phyloP scores from a whole-genome alignment of 2,113 vertebrate genomes.

The Rhea pennata region DNA sequence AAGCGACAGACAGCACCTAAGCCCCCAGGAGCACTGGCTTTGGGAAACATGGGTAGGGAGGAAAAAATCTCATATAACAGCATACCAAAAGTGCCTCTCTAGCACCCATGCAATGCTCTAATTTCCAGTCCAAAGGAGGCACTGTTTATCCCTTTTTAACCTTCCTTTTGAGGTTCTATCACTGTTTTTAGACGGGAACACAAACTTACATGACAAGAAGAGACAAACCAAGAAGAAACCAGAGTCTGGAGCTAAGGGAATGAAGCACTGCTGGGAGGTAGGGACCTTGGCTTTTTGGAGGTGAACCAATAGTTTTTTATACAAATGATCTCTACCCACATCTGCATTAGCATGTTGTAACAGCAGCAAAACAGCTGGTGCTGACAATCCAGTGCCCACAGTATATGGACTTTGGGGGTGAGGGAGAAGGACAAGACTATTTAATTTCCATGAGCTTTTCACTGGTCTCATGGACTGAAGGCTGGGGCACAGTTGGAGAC shows the following conservation, averaged over 20 bases:
- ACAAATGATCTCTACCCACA: not conserved
- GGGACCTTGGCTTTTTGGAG: not conserved
- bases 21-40: not conserved
- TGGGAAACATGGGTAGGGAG: not conserved
- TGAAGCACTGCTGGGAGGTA: not conserved
- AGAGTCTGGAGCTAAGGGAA: not conserved
- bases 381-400: not conserved
- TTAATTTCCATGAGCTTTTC: not conserved
- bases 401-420: not conserved
- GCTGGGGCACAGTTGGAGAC: not conserved
- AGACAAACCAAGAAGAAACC: not conserved
- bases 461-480: not conserved
- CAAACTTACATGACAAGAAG: not conserved
- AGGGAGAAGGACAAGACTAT: not conserved
- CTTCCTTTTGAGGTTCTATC: not conserved
- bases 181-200: not conserved
- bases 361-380: not conserved
- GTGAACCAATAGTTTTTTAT: not conserved
- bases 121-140: not conserved
- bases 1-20: not conserved
- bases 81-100: not conserved
- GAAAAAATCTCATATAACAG: not conserved
- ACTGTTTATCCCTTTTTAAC: not conserved
- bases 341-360: not conserved
- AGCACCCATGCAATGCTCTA: not conserved